Conservation (phyloP, 2,797 vertebrate species). For the Neomorphus geoffroyi region DNA sequence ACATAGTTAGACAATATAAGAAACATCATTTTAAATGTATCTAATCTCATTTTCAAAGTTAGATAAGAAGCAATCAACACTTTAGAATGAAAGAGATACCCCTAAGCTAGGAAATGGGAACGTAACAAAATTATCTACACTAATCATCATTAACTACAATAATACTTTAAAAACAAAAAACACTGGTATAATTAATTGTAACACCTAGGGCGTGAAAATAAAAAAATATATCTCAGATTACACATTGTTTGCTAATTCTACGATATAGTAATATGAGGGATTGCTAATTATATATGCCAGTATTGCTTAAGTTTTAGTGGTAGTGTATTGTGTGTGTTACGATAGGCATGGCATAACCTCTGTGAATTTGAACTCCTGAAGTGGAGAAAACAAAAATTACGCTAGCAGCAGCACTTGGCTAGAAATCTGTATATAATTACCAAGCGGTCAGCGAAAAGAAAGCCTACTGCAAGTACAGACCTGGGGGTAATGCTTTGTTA, state of each 20-base stretch:
- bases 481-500: not conserved
- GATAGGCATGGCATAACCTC: not conserved
- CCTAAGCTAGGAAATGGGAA: slow-evolving; percentile 59
- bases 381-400: not conserved
- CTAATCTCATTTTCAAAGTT: slow-evolving; percentile 76
- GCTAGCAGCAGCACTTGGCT: not conserved
- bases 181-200: slow-evolving; percentile 73
- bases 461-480: not conserved
- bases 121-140: slow-evolving; percentile 72
- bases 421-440: not conserved
- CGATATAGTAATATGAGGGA: not conserved
- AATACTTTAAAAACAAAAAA: slow-evolving; percentile 69
- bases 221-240: slow-evolving; percentile 20
- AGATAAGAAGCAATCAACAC: slow-evolving; percentile 75
- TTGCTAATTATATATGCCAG: not conserved
- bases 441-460: not conserved
- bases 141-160: slow-evolving; percentile 70
- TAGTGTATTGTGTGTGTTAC: not conserved
- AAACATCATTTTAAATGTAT: slow-evolving; percentile 68
- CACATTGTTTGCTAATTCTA: slow-evolving; percentile 35
- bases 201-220: slow-evolving; percentile 59
- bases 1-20: slow-evolving; percentile 60
- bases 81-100: slow-evolving; percentile 70
- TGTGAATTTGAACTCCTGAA: not conserved
- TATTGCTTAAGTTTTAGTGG: not conserved